phyloP scores from a whole-genome alignment of 2,888 invertebrate genomes.

The Galerucella calmariensis region DNA sequence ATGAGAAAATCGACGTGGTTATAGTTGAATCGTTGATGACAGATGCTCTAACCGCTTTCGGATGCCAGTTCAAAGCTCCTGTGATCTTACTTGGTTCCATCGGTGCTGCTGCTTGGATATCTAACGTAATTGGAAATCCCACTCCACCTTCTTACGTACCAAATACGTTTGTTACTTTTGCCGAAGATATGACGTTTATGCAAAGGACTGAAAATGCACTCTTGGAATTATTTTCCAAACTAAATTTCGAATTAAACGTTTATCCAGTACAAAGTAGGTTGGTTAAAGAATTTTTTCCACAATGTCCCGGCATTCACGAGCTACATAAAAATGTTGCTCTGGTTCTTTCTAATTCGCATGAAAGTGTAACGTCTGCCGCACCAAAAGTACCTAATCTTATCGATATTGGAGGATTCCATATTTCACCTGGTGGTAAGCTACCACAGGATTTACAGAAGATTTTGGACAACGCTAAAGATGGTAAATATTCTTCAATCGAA shows the following conservation, averaged over 20 bases:
- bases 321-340: conserved; percentile 53
- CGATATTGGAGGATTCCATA: conserved; percentile 70
- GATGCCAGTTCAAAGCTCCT: conserved; percentile 60
- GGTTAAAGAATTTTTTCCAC: conserved; percentile 53
- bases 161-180: conserved; percentile 61
- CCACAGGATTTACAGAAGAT: conserved; percentile 66
- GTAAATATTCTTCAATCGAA: conserved; percentile 49
- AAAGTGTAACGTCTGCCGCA: conserved; percentile 65
- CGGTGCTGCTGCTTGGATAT: conserved; percentile 65
- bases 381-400: conserved; percentile 70
- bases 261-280: conserved; percentile 51
- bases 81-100: conserved; percentile 63
- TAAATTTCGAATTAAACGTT: conserved; percentile 44
- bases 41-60: conserved; percentile 65
- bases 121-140: conserved; percentile 66
- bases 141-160: conserved; percentile 67
- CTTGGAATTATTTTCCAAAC: conserved; percentile 32
- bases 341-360: conserved; percentile 63
- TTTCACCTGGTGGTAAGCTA: conserved; percentile 52
- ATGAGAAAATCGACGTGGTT: conserved; percentile 62
- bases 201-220: conserved; percentile 68
- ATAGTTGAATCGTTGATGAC: conserved; percentile 66
- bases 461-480: conserved; percentile 68
- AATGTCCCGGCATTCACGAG: conserved; percentile 50
- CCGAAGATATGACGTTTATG: conserved; percentile 66